Base-by-base conservation (phyloP, 2,113 vertebrate genomes). In the Centropristis striata region DNA sequence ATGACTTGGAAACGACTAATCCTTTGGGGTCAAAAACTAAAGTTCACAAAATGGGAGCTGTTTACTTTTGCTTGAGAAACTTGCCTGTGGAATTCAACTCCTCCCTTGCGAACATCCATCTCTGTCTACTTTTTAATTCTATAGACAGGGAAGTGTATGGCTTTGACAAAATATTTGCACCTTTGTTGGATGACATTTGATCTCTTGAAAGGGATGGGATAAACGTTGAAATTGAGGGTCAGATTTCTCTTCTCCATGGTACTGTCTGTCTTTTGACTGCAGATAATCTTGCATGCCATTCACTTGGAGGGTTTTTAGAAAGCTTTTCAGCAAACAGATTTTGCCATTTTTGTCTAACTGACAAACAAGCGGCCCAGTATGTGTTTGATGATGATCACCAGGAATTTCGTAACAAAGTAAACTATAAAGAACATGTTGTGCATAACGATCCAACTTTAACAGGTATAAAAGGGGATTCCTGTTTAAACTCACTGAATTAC, bases 341-440 rank as follows among this genome's bases (percentile, higher is more conserved):
- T 42, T 42, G 41, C 41, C 11, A 13, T 13, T 42, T 42, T 2
- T 13, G 12, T 42, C 11, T 42, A 42, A 42, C 13, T 42, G 41
- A 13, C 41, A 42, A 42, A 85, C 5, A 32, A 55, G 41, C 14
- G 49, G 47, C 54, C 9, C 46, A 76, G 20, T 13, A 9, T 46
- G 70, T 78, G 2, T 86, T 65, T 75, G 51, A 78, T 65, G 74
- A 85, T n/a, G 37, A 80, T 66, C 9, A 67, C 5, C 16, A 32
- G 9, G 72, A 81, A 32, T n/a, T 73, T 16, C 1, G 27, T 27
- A 63, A 27, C 39, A 37, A 27, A 37, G 14, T 21, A 60, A 27
- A 44, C 21, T 81, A 73, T 53, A 7, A 63, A 50, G 4, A 75
- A 55, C n/a, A 55, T 36, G 42, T 71, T 12, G 13, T 23, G 7